Evolutionary conservation across 37 sponge, comb jelly and placozoan species (phyloP).

Genomic region (Halisarca cf. caerulea): DNA sequence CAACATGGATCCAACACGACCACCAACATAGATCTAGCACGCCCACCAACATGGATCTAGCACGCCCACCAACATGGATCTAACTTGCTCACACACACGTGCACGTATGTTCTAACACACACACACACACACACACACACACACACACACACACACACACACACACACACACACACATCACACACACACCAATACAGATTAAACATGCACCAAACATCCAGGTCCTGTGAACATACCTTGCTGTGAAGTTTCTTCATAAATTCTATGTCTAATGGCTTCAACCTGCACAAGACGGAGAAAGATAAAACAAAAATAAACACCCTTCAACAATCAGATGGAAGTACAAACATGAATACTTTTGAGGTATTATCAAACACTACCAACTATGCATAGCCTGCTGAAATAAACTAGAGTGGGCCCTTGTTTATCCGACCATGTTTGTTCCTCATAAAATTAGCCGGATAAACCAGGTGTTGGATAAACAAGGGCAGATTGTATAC

Average conservation of each 20-base stretch:
- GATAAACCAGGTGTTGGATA: too few species aligned
- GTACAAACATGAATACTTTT: too few species aligned
- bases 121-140: constrained; percentile 21
- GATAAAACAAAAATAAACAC: too few species aligned
- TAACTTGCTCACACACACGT: constrained; percentile 25
- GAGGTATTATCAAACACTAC: too few species aligned
- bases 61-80: neutral
- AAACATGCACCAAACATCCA: too few species aligned
- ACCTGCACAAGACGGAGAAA: constrained; percentile 37
- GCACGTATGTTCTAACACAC: neutral
- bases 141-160: neutral
- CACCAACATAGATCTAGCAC: neutral
- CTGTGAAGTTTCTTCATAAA: constrained; percentile 96
- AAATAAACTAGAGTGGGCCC: too few species aligned
- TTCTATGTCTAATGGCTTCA: constrained; percentile 93
- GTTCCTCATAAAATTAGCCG: too few species aligned
- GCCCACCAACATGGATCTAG: neutral
- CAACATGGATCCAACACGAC: constrained; percentile 1
- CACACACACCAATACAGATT: neutral
- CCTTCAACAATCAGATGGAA: too few species aligned
- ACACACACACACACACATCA: neutral
- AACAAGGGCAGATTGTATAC: too few species aligned
- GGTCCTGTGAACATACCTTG: constrained; percentile 80
- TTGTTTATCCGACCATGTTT: too few species aligned
- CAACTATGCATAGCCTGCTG: too few species aligned